Evolutionary conservation across 1,140 invertebrate species (phyloP).

Genomic region (Gonatopus flavifemur): DNA sequence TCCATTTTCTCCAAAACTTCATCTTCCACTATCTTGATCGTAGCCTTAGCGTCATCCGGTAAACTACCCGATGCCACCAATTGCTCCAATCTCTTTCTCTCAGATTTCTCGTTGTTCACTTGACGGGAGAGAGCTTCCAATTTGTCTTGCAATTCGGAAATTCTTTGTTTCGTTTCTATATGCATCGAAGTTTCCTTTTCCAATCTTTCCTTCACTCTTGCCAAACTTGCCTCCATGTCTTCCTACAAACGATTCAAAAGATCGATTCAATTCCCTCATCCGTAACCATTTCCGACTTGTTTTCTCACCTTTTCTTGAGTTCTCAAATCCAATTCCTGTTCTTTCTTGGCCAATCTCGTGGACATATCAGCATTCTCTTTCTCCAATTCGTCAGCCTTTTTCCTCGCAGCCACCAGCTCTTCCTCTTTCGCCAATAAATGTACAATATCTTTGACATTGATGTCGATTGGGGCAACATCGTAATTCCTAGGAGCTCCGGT

Average conservation of each 20-base stretch:
- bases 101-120: constrained; percentile 79
- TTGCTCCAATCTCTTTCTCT: constrained; percentile 79
- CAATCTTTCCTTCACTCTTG: constrained; percentile 82
- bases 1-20: constrained; percentile 52
- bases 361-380: constrained; percentile 87
- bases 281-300: too few species aligned
- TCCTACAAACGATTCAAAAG: constrained; percentile 61
- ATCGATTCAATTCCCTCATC: neutral
- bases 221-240: constrained; percentile 82
- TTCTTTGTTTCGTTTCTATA: constrained; percentile 84
- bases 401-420: constrained; percentile 83
- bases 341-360: constrained; percentile 84
- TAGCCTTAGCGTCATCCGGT: constrained; percentile 87
- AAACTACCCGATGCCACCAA: constrained; percentile 85
- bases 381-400: constrained; percentile 85
- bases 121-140: constrained; percentile 59
- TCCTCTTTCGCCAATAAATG: constrained; percentile 92
- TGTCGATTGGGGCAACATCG: constrained; percentile 81
- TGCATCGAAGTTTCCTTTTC: constrained; percentile 88
- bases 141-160: constrained; percentile 65
- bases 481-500: constrained; percentile 69
- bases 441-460: constrained; percentile 90
- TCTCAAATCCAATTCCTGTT: constrained; percentile 87
- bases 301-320: constrained; percentile 84
- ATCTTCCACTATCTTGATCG: constrained; percentile 59